Conservation (phyloP, 1,140 invertebrate species). For the Trachymyrmex cornetzi region DNA sequence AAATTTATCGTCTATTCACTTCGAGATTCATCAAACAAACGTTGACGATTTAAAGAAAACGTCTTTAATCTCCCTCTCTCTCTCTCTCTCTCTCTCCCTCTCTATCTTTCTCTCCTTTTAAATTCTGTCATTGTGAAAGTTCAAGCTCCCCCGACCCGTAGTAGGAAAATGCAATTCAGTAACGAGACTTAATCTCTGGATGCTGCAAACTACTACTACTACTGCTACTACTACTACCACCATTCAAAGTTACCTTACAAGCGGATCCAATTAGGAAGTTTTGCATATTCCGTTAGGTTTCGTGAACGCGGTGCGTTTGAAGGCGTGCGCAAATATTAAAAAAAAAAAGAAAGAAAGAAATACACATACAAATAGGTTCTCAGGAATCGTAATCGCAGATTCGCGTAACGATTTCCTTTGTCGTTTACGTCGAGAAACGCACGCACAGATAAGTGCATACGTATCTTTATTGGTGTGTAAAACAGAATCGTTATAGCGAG, state of each 20-base stretch:
- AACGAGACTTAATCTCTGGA: conserved; percentile 55
- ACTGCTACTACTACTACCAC: conserved; percentile 15
- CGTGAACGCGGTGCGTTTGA: conserved; percentile 66
- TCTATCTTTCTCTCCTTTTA: conserved; percentile 16
- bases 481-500: conserved; percentile 28
- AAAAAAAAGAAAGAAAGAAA: neutral
- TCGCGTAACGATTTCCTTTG: conserved; percentile 53
- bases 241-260: conserved; percentile 40
- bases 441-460: neutral
- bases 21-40: neutral
- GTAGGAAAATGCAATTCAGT: conserved; percentile 62
- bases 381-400: conserved; percentile 48
- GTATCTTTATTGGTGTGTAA: neutral
- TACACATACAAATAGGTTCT: conserved; percentile 51
- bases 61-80: too few species aligned
- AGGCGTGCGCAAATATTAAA: conserved; percentile 55
- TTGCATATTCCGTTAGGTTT: conserved; percentile 69
- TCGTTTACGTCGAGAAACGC: neutral
- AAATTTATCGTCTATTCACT: neutral
- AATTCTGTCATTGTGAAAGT: conserved; percentile 49
- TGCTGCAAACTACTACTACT: conserved; percentile 45
- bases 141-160: conserved; percentile 27
- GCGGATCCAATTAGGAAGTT: conserved; percentile 68
- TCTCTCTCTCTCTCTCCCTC: neutral
- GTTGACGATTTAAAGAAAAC: conserved; percentile 1